Conservation (phyloP, 2,113 vertebrate genomes). For the Psephotus haematonotus region DNA sequence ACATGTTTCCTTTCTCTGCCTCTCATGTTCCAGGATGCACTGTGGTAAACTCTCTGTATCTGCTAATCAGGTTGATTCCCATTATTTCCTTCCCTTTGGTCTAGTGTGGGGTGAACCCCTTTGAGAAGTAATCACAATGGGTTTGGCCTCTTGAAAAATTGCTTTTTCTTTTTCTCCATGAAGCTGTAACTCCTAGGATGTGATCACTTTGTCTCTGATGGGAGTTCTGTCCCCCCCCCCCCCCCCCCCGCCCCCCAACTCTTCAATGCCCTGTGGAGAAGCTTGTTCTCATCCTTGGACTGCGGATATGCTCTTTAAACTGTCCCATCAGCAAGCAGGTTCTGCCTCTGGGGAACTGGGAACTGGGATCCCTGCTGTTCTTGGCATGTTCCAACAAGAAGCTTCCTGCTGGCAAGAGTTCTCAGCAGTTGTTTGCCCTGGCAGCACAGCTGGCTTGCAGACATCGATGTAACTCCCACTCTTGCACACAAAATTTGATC, state of each 20-base stretch:
- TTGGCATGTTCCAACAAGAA: neutral
- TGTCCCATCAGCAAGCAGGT: rapidly evolving
- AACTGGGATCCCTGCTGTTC: neutral
- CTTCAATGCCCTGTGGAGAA: neutral
- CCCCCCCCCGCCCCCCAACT: neutral
- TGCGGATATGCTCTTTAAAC: neutral
- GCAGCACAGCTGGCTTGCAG: neutral
- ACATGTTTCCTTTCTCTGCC: neutral
- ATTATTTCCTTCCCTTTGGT: neutral
- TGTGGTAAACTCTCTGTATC: neutral
- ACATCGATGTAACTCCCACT: neutral
- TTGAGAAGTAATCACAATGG: neutral
- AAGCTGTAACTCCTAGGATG: neutral
- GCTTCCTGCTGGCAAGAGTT: neutral
- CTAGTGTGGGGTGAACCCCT: neutral
- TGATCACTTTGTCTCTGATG: neutral
- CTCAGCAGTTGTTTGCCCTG: neutral
- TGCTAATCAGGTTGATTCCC: neutral
- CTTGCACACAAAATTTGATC: neutral
- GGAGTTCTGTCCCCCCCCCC: rapidly evolving
- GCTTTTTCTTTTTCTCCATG: rapidly evolving
- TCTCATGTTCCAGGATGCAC: neutral
- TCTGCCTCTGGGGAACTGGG: neutral
- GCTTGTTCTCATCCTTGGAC: neutral
- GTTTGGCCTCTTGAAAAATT: neutral